Conservation (phyloP, 2,888 invertebrate species). For the Papilio elwesi region DNA sequence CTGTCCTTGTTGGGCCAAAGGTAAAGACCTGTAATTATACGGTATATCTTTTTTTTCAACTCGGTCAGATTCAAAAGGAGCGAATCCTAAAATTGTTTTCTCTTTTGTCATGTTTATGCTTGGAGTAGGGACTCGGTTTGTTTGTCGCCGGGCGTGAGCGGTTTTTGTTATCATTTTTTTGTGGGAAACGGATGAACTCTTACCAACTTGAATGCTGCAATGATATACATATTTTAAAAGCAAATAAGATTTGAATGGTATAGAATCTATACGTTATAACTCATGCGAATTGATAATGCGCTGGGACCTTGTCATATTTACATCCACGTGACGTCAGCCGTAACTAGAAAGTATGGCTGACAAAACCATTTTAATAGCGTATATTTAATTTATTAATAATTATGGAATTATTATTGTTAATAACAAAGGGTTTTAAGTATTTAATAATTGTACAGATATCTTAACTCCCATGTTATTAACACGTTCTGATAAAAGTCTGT, state of each 20-base stretch:
- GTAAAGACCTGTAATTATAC: constrained; percentile 50
- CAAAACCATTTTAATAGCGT: no score
- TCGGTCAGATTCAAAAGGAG: constrained; percentile 37
- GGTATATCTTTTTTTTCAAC: constrained; percentile 40
- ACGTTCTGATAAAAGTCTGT: no score
- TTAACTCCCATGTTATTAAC: no score
- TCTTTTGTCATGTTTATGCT: constrained; percentile 45
- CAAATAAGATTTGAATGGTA: not conserved
- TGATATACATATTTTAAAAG: constrained; percentile 5
- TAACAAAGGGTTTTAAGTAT: no score
- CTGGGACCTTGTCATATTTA: no score
- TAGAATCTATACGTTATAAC: not conserved
- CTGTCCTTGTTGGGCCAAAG: constrained; percentile 35
- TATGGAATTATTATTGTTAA: no score
- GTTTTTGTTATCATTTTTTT: constrained; percentile 41
- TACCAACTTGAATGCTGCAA: constrained; percentile 15
- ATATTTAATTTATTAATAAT: no score
- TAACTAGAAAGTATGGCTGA: no score
- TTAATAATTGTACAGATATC: no score
- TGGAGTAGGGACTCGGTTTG: constrained; percentile 29
- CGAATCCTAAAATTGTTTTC: constrained; percentile 47
- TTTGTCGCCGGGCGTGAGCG: constrained; percentile 5
- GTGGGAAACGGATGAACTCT: not conserved
- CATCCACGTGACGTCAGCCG: no score
- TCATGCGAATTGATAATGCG: no score